These are phyloP conservation scores for Jaculus jaculus DNA, from an alignment of 2,113 vertebrate species.

Conservation along the genomic window DNA sequence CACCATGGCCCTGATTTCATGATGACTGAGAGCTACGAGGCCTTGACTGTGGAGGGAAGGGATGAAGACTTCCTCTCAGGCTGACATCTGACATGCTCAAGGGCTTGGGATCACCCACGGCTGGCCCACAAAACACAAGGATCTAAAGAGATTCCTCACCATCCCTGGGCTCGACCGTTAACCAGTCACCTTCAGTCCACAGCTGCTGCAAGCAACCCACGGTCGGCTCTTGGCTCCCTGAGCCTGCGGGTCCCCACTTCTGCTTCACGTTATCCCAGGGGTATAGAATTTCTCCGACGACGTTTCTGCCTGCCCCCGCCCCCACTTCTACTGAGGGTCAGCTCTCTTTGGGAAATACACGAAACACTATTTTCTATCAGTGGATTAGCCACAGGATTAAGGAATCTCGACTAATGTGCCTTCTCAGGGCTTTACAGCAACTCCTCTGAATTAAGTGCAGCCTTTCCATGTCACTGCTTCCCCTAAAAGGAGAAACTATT, in stretches of 20 bases:
- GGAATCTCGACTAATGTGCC: slow-evolving; percentile 73
- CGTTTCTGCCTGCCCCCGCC: not conserved
- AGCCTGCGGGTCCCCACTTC: slow-evolving; percentile 27
- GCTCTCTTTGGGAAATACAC: slow-evolving; percentile 61
- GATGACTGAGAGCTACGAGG: not conserved
- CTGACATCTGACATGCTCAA: not conserved
- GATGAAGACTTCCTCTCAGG: not conserved
- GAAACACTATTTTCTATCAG: slow-evolving; percentile 73
- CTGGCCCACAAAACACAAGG: not conserved
- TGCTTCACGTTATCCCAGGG: slow-evolving; percentile 73
- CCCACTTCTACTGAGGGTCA: slow-evolving; percentile 58
- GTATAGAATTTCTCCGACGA: slow-evolving; percentile 66
- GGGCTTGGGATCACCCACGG: not conserved
- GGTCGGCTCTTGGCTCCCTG: slow-evolving; percentile 66
- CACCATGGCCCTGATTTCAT: not conserved
- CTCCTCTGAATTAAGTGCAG: slow-evolving; percentile 49
- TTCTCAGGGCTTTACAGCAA: slow-evolving; percentile 56
- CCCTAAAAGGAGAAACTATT: slow-evolving; percentile 53
- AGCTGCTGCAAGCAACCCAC: not conserved
- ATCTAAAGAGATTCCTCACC: slow-evolving; percentile 11
- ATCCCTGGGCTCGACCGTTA: not conserved
- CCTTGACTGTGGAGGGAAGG: not conserved
- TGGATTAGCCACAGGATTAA: slow-evolving; percentile 74
- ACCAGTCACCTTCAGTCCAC: not conserved
- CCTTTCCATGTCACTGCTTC: slow-evolving; percentile 22